phyloP scores from a whole-genome alignment of 2,113 vertebrate genomes.

The Notechis scutatus region DNA sequence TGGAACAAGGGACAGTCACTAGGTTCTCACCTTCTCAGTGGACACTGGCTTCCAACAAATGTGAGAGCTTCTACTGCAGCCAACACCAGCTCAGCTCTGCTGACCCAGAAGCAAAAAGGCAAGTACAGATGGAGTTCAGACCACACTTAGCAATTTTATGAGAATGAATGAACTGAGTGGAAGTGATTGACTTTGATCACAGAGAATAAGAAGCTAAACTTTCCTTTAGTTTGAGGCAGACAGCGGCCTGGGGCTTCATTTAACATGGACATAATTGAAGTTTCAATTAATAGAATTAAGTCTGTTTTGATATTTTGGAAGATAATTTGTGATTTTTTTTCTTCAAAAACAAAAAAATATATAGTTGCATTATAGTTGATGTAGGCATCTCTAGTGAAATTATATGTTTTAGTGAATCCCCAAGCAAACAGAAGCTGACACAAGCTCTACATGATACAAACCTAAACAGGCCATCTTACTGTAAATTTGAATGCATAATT shows the following conservation, averaged over 20 bases:
- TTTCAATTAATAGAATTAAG: background rate
- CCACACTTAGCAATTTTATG: background rate
- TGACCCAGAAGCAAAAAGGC: constrained; percentile 44
- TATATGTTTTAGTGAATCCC: background rate
- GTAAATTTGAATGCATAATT: background rate
- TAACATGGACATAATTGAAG: background rate
- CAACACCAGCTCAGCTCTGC: constrained; percentile 25
- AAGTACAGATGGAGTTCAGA: constrained; percentile 1
- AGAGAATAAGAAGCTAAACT: background rate
- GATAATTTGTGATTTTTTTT: background rate
- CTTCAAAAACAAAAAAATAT: background rate
- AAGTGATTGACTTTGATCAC: background rate
- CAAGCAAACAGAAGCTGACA: background rate
- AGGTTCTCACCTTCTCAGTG: constrained; percentile 49
- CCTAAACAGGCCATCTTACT: background rate
- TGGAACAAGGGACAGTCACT: constrained; percentile 57
- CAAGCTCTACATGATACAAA: background rate
- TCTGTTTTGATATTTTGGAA: background rate
- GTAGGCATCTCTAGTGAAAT: background rate
- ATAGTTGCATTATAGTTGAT: background rate
- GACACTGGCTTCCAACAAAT: constrained; percentile 32
- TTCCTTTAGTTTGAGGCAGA: background rate
- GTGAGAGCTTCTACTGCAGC: background rate
- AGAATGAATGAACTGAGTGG: background rate
- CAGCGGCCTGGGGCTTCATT: background rate